Conservation (phyloP, 2,113 vertebrate species). For the Hypomesus transpacificus region DNA sequence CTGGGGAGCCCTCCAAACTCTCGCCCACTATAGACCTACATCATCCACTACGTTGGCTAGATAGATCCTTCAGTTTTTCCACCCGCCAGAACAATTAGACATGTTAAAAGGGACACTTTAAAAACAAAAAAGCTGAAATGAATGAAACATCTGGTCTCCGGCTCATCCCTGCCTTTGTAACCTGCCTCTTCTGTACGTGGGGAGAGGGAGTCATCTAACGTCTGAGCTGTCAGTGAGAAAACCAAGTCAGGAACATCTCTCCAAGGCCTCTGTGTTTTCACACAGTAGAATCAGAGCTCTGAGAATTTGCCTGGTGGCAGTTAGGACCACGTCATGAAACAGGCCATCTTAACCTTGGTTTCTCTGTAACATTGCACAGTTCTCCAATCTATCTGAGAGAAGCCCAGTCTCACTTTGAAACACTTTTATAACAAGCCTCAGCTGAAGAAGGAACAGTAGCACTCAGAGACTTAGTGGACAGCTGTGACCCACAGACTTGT, state of each 20-base stretch:
- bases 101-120: constrained; percentile 21
- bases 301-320: not conserved
- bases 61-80: constrained; percentile 49
- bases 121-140: constrained; percentile 27
- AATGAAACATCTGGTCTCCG: constrained; percentile 26
- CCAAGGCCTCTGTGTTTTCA: too few species aligned
- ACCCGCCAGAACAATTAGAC: constrained; percentile 47
- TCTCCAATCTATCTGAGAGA: not conserved
- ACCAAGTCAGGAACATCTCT: too few species aligned
- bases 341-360: not conserved
- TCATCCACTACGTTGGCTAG: constrained; percentile 60
- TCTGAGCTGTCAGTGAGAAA: too few species aligned
- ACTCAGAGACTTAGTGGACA: too few species aligned
- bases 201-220: too few species aligned
- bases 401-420: not conserved
- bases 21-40: constrained; percentile 62
- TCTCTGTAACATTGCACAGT: not conserved
- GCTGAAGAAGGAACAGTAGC: not conserved
- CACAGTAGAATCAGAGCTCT: too few species aligned
- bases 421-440: not conserved
- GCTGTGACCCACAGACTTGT: not conserved
- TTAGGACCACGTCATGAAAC: too few species aligned
- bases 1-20: constrained; percentile 57
- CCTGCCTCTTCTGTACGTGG: constrained; percentile 16
- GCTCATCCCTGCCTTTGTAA: constrained; percentile 5